Evolutionary conservation across 1,140 invertebrate genomes (phyloP).

Genomic region (Sycophaga agraensis): DNA sequence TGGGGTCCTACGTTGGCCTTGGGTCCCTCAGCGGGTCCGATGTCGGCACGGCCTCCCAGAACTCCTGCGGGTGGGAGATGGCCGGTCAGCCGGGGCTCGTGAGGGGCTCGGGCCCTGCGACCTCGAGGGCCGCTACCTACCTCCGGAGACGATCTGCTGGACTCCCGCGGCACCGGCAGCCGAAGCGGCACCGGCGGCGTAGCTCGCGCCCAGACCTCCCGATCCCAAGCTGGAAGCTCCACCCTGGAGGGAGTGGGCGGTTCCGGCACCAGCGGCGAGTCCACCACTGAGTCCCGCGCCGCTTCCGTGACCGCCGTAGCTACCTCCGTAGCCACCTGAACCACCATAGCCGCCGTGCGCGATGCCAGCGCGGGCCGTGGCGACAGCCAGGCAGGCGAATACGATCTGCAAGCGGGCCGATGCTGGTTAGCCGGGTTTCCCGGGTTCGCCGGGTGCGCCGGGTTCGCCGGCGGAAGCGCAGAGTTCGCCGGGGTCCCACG

Average conservation of each 20-base stretch:
- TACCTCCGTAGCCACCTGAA: slow-evolving; percentile 45
- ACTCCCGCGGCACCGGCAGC: slow-evolving; percentile 56
- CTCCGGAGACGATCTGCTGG: slow-evolving; percentile 56
- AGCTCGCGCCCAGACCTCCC: slow-evolving; percentile 55
- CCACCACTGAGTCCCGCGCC: slow-evolving; percentile 55
- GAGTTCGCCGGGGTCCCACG: too few relatives aligned
- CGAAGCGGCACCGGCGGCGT: slow-evolving; percentile 54
- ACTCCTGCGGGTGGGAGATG: slow-evolving; percentile 41
- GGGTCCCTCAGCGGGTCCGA: slow-evolving; percentile 57
- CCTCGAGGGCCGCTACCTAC: slow-evolving; percentile 36
- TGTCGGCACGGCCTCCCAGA: slow-evolving; percentile 54
- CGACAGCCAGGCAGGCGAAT: slow-evolving; percentile 56
- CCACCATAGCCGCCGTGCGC: slow-evolving; percentile 49
- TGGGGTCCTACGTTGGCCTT: slow-evolving; percentile 58
- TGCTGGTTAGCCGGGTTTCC: not conserved
- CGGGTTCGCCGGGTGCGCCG: too few relatives aligned
- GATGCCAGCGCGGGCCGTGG: slow-evolving; percentile 53
- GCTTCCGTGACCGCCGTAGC: slow-evolving; percentile 40
- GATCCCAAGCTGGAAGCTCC: slow-evolving; percentile 57
- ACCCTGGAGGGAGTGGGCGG: slow-evolving; percentile 53
- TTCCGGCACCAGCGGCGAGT: slow-evolving; percentile 55
- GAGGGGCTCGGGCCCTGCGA: not conserved
- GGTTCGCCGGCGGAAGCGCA: too few relatives aligned
- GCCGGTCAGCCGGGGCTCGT: not conserved
- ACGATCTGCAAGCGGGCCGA: slow-evolving; percentile 44